phyloP scores from a whole-genome alignment of 1,140 invertebrate species.

The Galleria mellonella region DNA sequence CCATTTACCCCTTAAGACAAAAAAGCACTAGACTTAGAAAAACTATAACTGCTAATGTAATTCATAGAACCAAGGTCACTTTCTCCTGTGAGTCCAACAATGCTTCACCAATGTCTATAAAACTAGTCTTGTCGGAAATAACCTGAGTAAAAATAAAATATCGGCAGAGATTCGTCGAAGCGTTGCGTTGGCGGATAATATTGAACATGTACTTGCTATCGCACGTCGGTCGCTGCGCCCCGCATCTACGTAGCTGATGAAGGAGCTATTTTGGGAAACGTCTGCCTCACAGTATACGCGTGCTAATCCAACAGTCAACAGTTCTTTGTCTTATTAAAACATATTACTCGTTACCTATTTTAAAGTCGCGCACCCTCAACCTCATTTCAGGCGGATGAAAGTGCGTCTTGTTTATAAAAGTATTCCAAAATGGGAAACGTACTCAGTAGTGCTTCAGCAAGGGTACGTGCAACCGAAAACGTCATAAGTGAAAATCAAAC shows the following conservation, averaged over 20 bases:
- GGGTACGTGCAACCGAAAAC: conserved; percentile 22
- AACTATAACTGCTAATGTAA: too few species aligned
- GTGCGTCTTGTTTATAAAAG: conserved; percentile 57
- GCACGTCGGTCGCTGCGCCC: background rate
- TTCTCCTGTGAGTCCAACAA: too few species aligned
- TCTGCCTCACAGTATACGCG: conserved; percentile 33
- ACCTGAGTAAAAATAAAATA: conserved; percentile 55
- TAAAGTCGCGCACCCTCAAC: conserved; percentile 33
- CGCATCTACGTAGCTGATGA: conserved; percentile 60
- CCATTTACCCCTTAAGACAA: too few species aligned
- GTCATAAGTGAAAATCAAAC: conserved; percentile 43
- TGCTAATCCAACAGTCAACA: conserved; percentile 43
- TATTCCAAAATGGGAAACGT: conserved; percentile 67
- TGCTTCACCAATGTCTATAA: background rate
- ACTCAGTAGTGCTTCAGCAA: conserved; percentile 45
- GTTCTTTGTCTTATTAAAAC: conserved; percentile 66
- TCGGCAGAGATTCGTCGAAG: conserved; percentile 41
- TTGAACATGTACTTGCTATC: conserved; percentile 14
- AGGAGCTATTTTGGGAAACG: conserved; percentile 57
- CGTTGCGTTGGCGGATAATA: conserved; percentile 25
- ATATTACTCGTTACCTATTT: conserved; percentile 48
- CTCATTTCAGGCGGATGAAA: conserved; percentile 22
- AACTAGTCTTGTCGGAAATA: conserved; percentile 35
- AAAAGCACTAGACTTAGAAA: too few species aligned
- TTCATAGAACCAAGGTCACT: too few species aligned